Evolutionary conservation across 2,888 invertebrate genomes (phyloP), one percentile per base, ranked within the genome.

Genomic region (Encarsia formosa): DNA sequence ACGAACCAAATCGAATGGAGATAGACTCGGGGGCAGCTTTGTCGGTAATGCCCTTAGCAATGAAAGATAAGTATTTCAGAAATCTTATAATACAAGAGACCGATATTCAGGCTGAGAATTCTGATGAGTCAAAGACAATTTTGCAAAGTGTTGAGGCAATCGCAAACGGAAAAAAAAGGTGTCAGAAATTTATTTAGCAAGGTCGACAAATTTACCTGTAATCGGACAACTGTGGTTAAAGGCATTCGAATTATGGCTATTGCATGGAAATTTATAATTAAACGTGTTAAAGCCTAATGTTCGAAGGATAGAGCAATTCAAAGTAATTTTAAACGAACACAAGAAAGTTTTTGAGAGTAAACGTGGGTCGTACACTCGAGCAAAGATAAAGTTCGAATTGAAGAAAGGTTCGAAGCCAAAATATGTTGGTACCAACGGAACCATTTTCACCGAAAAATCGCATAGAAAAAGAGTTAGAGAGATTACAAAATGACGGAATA

Each of bases 211-310:
- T 19, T 22, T 20, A 20, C 31, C 31, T 6, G 20, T 31, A 31
- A 29, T 31, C n/a, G 31, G 42, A 13, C 31, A 22, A 18, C n/a
- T 16, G 23, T 42, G 42, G 42, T 20, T 31, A 13, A 42, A 43
- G 9, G 43, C 32, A 2, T 32, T 43, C 9, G 16, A 15, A 20
- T 32, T 43, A 22, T 43, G 43, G 43, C 43, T 32, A 13, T 31
- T 43, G 24, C 32, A 32, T 32, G 15, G 32, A 31, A 20, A 31
- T 15, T 11, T 22, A n/a, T 22, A 31, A 20, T 32, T 22, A 20
- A 15, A 43, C 8, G 11, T 16, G 4, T 15, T 43, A 8, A 18
- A 43, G 32, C 0, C 9, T 4, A 22, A 43, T 1, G 20, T 39
- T 19, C 11, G 6, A n/a, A n/a, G 8, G 11, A 39, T 20, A 6